phyloP scores from a whole-genome alignment of 2,113 vertebrate genomes.

The Centropristis striata region DNA sequence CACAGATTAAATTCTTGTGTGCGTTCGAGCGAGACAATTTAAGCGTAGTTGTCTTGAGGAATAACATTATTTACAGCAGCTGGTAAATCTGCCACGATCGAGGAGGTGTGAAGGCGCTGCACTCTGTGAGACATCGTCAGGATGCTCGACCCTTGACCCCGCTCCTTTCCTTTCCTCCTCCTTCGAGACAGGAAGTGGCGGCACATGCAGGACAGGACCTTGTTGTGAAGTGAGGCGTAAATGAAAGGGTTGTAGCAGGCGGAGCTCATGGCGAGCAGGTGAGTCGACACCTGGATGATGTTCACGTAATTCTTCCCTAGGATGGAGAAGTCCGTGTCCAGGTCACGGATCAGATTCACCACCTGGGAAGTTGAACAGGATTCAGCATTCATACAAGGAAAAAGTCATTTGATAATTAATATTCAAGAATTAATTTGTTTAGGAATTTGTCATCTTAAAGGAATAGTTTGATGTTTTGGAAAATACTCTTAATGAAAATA shows the following conservation, averaged over 20 bases:
- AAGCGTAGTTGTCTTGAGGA: slow-evolving; percentile 49
- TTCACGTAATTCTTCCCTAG: slow-evolving; percentile 84
- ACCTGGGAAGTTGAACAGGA: slow-evolving; percentile 58
- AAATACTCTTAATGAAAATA: not conserved
- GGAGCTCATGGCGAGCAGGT: slow-evolving; percentile 86
- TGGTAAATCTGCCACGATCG: slow-evolving; percentile 38
- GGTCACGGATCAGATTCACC: slow-evolving; percentile 84
- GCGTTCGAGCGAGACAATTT: not conserved
- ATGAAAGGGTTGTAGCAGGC: slow-evolving; percentile 88
- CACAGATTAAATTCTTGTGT: not conserved
- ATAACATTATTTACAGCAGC: slow-evolving; percentile 8
- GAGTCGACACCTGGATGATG: slow-evolving; percentile 82
- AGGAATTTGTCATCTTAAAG: not conserved
- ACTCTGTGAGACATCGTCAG: slow-evolving; percentile 58
- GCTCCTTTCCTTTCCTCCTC: slow-evolving; percentile 30
- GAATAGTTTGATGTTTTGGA: not conserved
- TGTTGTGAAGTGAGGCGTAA: slow-evolving; percentile 84
- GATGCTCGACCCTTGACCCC: slow-evolving; percentile 53
- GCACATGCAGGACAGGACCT: slow-evolving; percentile 75
- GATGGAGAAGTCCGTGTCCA: slow-evolving; percentile 83
- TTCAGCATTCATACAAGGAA: not conserved
- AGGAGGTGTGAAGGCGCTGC: slow-evolving; percentile 39
- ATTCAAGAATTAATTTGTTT: not conserved
- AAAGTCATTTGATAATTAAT: not conserved
- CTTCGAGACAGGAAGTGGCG: slow-evolving; percentile 44